Evolutionary conservation across 2,797 vertebrate species (phyloP).

Genomic region (Simalia tracyae): DNA sequence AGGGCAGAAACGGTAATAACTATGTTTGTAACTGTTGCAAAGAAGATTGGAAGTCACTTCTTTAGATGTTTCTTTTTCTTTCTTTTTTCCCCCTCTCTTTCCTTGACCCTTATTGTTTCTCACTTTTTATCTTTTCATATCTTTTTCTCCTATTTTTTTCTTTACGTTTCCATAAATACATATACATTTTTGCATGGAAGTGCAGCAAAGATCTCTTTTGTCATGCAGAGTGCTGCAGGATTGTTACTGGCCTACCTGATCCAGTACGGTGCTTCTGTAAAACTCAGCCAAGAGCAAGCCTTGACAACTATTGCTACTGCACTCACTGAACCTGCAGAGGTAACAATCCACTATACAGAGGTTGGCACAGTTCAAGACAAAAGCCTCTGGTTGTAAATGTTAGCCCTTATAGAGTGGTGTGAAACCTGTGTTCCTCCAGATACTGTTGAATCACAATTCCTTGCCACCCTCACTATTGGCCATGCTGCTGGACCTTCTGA

Average conservation of each 20-base stretch:
- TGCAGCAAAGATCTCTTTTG: conserved; percentile 25
- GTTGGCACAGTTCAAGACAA: not conserved
- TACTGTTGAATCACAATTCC: not conserved
- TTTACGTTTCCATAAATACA: not conserved
- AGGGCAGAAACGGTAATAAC: not conserved
- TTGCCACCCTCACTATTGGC: not conserved
- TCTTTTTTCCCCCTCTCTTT: not conserved
- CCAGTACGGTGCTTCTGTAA: conserved; percentile 70
- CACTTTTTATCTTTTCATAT: not conserved
- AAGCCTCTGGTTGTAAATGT: not conserved
- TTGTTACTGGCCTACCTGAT: conserved; percentile 80
- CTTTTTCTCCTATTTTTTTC: not conserved
- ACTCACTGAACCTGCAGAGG: conserved; percentile 74
- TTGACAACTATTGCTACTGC: conserved; percentile 65
- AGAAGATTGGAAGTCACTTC: not conserved
- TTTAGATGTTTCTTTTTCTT: not conserved
- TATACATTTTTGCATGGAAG: no score
- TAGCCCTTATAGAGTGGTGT: not conserved
- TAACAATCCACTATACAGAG: conserved; percentile 51
- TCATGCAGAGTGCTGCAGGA: conserved; percentile 81
- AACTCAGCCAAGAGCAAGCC: conserved; percentile 70
- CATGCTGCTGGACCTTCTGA: not conserved
- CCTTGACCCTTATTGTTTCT: not conserved
- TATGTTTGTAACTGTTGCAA: not conserved
- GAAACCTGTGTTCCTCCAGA: not conserved